phyloP scores from a whole-genome alignment of 2,113 vertebrate genomes.

The Tricholaema leucomelas region DNA sequence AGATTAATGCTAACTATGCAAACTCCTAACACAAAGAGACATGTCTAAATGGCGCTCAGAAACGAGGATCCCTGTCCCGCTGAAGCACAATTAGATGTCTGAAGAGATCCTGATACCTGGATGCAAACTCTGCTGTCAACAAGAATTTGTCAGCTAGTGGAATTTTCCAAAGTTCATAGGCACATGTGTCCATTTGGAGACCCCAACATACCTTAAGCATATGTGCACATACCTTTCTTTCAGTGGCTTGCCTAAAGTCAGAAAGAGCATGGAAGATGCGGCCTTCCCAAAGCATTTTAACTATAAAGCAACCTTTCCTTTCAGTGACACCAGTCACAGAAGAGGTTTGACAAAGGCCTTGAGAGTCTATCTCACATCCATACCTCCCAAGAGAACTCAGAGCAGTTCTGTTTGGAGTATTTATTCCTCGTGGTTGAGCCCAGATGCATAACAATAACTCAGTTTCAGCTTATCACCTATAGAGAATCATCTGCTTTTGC shows the following conservation, averaged over 20 bases:
- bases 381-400: not conserved
- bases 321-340: not conserved
- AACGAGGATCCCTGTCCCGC: not conserved
- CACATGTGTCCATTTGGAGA: not conserved
- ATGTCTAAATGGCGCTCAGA: not conserved
- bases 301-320: not conserved
- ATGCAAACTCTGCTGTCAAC: not conserved
- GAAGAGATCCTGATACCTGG: not conserved
- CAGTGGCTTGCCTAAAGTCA: not conserved
- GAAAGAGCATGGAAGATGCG: not conserved
- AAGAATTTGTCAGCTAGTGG: not conserved
- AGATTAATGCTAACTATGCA: not conserved
- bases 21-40: not conserved
- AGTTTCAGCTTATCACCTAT: not conserved
- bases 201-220: not conserved
- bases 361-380: not conserved
- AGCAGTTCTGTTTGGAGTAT: not conserved
- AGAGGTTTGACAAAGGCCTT: not conserved
- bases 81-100: not conserved
- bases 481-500: not conserved
- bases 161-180: not conserved
- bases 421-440: not conserved
- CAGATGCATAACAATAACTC: not conserved
- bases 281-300: not conserved
- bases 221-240: not conserved